Evolutionary conservation across 2,797 vertebrate species (phyloP), one percentile per base, ranked within the genome.

Genomic region (Mastacembelus armatus): DNA sequence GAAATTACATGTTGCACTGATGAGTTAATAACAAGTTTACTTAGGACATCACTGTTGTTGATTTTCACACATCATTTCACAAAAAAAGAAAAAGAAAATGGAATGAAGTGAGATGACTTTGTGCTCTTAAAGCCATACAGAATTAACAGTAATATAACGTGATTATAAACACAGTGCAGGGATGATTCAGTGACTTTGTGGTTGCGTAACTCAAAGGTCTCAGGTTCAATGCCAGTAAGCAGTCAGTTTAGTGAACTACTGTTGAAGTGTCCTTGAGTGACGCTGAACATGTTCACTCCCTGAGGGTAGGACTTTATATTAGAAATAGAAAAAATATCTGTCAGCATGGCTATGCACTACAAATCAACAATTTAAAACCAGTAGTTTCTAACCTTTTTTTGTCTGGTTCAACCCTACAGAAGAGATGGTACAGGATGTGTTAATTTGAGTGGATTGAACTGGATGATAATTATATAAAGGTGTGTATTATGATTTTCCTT

Each of bases 21-120:
- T 78, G 52, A 54, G 43, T 56, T 83, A 71, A 81, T 54, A 35
- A 45, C 60, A 62, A 64, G 54, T 55, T 74, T 80, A 51, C 55
- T 48, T 38, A 48, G 19, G 51, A 38, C 61, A 64, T 75, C 4
- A 22, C 54, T 47, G 62, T 56, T 60, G 61, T 24, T 39, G 39
- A 68, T 52, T 65, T 65, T 66, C 16, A 49, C 19, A 36, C 21
- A 16, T 52, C 18, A 33, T 7, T 24, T 58, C n/a, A 48, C 29
- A 49, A 21, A 26, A 33, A 56, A 26, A 22, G n/a, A 22, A 38
- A 44, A 43, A 44, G 27, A 68, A 63, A 43, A 45, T 27, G 33
- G 11, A 51, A 21, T 11, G 4, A 52, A 59, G 38, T 32, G 35
- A 32, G 40, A 32, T 6, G 26, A 26, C 33, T 26, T 49, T 58